A percentile compares a stretch with the other conserved stretches of the same genome.
Conservation (phyloP, 2,888 invertebrate genomes). For the Polymixis flavicincta region DNA sequence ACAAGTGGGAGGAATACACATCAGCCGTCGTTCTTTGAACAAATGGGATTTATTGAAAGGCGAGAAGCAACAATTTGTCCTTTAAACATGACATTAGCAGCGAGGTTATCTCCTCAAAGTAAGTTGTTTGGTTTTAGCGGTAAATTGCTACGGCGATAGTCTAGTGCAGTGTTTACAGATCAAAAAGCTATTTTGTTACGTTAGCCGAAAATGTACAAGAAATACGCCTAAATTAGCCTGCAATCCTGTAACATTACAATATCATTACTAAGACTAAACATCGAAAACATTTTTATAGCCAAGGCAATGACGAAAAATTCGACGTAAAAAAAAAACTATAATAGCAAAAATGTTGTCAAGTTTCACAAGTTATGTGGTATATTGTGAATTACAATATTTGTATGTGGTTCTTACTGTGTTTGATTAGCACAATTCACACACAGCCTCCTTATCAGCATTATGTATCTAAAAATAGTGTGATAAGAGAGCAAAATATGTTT, state of each 20-base stretch:
- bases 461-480: slow-evolving; percentile 60
- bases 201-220: not conserved
- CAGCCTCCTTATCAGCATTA: slow-evolving; percentile 46
- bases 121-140: slow-evolving; percentile 72
- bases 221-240: not conserved
- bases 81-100: slow-evolving; percentile 85
- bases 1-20: slow-evolving; percentile 74
- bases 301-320: not conserved
- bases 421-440: slow-evolving; percentile 43
- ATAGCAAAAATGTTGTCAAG: not conserved
- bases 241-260: not conserved
- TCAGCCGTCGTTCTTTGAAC: slow-evolving; percentile 73
- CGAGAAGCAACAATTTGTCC: slow-evolving; percentile 75
- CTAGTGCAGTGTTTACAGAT: slow-evolving; percentile 29
- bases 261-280: not conserved
- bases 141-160: slow-evolving; percentile 15
- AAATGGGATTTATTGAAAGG: slow-evolving; percentile 82
- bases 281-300: not conserved
- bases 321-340: not conserved
- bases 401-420: slow-evolving; percentile 26
- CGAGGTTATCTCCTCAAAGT: slow-evolving; percentile 83
- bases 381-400: slow-evolving; percentile 25
- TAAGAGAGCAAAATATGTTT: slow-evolving; percentile 50
- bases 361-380: not conserved
- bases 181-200: slow-evolving; percentile 1